Evolutionary conservation across 2,113 vertebrate genomes (phyloP).

Genomic region (Notothenia coriiceps): DNA sequence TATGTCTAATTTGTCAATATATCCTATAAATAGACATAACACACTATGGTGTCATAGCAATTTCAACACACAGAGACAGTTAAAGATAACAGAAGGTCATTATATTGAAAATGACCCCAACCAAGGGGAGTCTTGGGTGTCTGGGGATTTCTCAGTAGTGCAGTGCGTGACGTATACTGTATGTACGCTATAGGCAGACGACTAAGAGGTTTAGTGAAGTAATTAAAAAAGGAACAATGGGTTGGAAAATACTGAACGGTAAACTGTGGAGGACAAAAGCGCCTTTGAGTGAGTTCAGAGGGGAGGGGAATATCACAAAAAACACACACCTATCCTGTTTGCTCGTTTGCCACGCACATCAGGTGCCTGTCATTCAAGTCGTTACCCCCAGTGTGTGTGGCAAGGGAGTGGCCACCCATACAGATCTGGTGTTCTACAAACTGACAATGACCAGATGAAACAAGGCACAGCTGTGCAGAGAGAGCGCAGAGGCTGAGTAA

Average conservation of each 20-base stretch:
- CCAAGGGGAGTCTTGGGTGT: conserved; percentile 8
- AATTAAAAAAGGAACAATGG: conserved; percentile 58
- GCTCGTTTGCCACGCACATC: conserved; percentile 44
- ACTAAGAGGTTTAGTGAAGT: conserved; percentile 59
- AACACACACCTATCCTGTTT: conserved; percentile 46
- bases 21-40: conserved; percentile 8
- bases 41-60: conserved; percentile 5
- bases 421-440: conserved; percentile 45
- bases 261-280: conserved; percentile 50
- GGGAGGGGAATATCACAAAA: conserved; percentile 30
- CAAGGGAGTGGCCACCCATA: conserved; percentile 72
- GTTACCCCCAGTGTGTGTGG: conserved; percentile 49
- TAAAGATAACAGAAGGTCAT: conserved; percentile 38
- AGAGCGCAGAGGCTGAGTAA: conserved; percentile 59
- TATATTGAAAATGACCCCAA: conserved; percentile 9
- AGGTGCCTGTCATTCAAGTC: conserved; percentile 57
- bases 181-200: conserved; percentile 14
- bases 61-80: conserved; percentile 14
- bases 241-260: conserved; percentile 44
- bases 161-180: conserved; percentile 27
- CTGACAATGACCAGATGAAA: conserved; percentile 50
- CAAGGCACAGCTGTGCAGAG: conserved; percentile 39
- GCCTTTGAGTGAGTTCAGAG: conserved; percentile 22
- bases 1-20: conserved; percentile 36
- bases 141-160: conserved; percentile 30